These are phyloP conservation scores for Crypturellus tataupa DNA, from an alignment of 2,797 vertebrate species.

Conservation along the genomic window DNA sequence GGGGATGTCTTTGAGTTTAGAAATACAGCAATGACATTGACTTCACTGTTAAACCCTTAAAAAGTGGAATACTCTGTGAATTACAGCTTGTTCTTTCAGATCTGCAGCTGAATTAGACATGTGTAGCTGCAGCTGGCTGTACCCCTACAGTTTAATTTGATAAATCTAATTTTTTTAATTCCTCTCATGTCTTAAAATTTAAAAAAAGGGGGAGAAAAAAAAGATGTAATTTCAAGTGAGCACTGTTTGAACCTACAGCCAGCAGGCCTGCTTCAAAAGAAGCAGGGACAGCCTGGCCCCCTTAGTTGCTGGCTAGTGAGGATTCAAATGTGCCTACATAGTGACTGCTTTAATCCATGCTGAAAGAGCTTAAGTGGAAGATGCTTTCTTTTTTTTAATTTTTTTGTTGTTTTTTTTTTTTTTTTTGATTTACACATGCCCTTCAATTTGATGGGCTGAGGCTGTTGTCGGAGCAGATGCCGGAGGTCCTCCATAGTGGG, in stretches of 20 bases:
- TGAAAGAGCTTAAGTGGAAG: slow-evolving; percentile 2
- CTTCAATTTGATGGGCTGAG: background rate
- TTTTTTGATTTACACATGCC: background rate
- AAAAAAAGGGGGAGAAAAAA: slow-evolving; percentile 23
- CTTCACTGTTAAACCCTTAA: background rate
- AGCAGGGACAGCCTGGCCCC: background rate
- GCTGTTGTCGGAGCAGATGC: background rate
- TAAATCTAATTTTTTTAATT: slow-evolving; percentile 70
- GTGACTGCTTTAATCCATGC: background rate
- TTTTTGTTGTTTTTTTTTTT: background rate
- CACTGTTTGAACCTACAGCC: slow-evolving; percentile 36
- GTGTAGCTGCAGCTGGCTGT: slow-evolving; percentile 64
- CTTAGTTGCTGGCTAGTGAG: background rate
- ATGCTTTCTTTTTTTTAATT: no score
- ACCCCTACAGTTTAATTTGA: slow-evolving; percentile 63
- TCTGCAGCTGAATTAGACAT: slow-evolving; percentile 57
- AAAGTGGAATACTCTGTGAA: slow-evolving; percentile 11
- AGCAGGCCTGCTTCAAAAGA: slow-evolving; percentile 59
- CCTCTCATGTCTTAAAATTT: slow-evolving; percentile 63
- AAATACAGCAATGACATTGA: background rate
- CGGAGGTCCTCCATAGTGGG: rapidly evolving
- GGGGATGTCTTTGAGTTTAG: background rate
- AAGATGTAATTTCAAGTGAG: slow-evolving; percentile 46
- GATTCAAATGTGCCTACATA: background rate
- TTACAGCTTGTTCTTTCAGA: slow-evolving; percentile 42